Conservation (phyloP, 2,113 vertebrate genomes). For the Leptobrachium ailaonicum region DNA sequence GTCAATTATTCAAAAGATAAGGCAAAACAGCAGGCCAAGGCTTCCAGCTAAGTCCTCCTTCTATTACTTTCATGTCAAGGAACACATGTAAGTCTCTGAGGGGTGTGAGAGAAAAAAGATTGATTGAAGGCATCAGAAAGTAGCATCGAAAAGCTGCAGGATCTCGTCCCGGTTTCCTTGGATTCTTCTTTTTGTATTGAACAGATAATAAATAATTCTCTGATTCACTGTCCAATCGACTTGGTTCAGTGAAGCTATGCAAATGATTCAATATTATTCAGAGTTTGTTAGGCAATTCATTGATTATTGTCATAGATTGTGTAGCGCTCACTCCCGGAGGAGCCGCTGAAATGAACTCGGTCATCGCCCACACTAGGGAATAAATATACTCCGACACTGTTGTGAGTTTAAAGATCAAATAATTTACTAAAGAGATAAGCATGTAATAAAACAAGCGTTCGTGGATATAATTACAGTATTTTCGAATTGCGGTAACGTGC, state of each 20-base stretch:
- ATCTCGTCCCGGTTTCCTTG: background rate
- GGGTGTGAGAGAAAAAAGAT: background rate
- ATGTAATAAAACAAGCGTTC: too few species aligned
- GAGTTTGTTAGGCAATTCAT: background rate
- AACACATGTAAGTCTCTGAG: background rate
- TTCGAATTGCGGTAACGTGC: too few species aligned
- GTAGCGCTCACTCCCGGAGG: too few species aligned
- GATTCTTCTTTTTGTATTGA: background rate
- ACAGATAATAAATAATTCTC: background rate
- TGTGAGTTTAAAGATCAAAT: too few species aligned
- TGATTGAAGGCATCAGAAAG: background rate
- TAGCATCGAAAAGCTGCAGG: constrained; percentile 1
- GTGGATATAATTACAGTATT: too few species aligned
- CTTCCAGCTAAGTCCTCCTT: constrained; percentile 58
- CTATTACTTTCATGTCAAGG: constrained; percentile 51
- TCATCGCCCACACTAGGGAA: too few species aligned
- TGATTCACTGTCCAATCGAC: too few species aligned
- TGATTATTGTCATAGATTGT: too few species aligned
- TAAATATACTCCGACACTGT: too few species aligned
- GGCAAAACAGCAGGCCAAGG: constrained; percentile 57
- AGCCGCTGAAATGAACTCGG: too few species aligned
- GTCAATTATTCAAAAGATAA: constrained; percentile 67
- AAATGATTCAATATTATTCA: background rate
- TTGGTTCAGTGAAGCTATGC: background rate
- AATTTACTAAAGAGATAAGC: too few species aligned